Base-by-base conservation (phyloP, 1,140 invertebrate genomes). In the Drosophila melanica region DNA sequence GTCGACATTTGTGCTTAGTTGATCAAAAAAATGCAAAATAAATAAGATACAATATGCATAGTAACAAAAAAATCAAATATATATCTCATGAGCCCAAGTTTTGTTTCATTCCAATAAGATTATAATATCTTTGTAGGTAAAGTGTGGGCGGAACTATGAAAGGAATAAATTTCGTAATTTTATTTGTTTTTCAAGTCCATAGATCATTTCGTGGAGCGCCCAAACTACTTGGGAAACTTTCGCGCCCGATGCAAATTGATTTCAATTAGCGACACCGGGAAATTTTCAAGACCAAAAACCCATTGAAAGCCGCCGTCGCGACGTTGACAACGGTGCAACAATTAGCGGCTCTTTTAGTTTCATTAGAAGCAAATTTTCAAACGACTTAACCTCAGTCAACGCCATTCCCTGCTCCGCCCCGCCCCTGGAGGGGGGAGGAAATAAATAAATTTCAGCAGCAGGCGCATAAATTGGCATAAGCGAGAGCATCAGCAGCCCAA, bases 271-370 rank as follows among this genome's bases (percentile, higher is more conserved):
- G 53, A 14, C 20, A 18, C 23, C 23, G 30, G 16, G 3, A 44
- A 65, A 39, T 33, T 53, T 39, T 3, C 18, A 27, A 41, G 30
- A 10, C 30, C 8, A 20, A 53, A 69, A 35, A 16, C n/a, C 35
- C 23, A 50, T 35, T 48, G 23, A 63, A 75, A 60, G 53, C 55
- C 44, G 20, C 7, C 20, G 10, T 37, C 35, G 67, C 58, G 42
- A 41, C 30, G 51, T 45, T 79, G 67, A 62, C 67, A 79, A 77
- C 37, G 68, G 39, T 67, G 75, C 60, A 73, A 62, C 65, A 81
- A 86, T 87, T 87, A 82, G 79, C 81, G 79, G 60, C 67, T 87
- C 57, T 81, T 82, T 87, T 62, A 67, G 79, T 67, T 87, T 79
- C 79, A 87, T 81, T 82, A 79, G 75, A 85, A 53, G 45, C 45